Percentiles rank a stretch among this genome's conserved stretches.
These are phyloP conservation scores for Pinctada fucata DNA, from an alignment of 2,888 invertebrate genomes.

Conservation along the genomic window DNA sequence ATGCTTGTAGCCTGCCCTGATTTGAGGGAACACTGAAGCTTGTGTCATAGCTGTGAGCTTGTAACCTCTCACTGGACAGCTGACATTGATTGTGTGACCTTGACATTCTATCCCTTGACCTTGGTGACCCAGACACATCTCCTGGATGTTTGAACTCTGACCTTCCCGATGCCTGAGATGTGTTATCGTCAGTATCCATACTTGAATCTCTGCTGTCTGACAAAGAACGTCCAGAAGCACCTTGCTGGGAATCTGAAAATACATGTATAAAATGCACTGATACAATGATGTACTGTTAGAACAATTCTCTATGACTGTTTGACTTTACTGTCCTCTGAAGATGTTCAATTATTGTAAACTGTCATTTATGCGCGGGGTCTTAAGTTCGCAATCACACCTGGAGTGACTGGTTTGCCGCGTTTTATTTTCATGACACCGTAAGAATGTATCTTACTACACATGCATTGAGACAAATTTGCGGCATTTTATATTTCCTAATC, in stretches of 20 bases:
- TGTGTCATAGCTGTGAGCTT: slow-evolving; percentile 15
- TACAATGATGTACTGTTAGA: not conserved
- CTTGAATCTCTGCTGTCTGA: slow-evolving; percentile 38
- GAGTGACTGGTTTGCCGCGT: no score
- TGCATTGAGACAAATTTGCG: not conserved
- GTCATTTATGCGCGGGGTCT: no score
- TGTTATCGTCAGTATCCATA: slow-evolving; percentile 24
- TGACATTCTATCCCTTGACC: slow-evolving; percentile 17
- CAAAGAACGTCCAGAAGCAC: slow-evolving; percentile 11
- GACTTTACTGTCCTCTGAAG: no score
- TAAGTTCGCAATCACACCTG: no score
- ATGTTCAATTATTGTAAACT: no score
- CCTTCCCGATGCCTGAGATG: slow-evolving; percentile 13
- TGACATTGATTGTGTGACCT: not conserved
- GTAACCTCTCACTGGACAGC: slow-evolving; percentile 19
- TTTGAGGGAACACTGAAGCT: not conserved
- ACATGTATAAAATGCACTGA: not conserved
- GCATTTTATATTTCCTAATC: not conserved
- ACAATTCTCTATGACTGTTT: not conserved
- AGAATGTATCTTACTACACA: no score
- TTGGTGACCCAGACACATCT: slow-evolving; percentile 18
- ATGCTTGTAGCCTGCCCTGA: slow-evolving; percentile 16
- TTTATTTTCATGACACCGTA: no score
- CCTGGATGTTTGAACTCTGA: slow-evolving; percentile 36
- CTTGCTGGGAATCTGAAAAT: not conserved